phyloP scores from a whole-genome alignment of 2,113 vertebrate species.

The Dryoscopus gambensis region DNA sequence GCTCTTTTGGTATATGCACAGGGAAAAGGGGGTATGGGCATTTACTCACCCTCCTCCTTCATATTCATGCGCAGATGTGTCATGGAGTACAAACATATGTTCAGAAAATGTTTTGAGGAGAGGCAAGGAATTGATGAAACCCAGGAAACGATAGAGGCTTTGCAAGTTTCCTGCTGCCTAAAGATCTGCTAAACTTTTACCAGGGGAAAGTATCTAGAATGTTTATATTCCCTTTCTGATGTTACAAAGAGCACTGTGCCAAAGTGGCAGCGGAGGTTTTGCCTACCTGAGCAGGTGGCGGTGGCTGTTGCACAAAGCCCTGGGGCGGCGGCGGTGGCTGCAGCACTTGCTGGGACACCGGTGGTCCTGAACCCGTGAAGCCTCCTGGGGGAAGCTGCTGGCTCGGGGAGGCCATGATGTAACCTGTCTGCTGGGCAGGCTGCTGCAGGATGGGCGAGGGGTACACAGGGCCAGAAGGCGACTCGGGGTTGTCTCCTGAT shows the following conservation, averaged over 20 bases:
- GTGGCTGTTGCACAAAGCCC: slow-evolving; percentile 77
- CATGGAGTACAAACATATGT: neutral
- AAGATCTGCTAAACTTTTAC: neutral
- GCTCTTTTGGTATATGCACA: neutral
- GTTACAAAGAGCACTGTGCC: rapidly evolving
- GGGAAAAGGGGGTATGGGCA: neutral
- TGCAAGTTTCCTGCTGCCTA: neutral
- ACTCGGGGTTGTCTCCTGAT: slow-evolving; percentile 79
- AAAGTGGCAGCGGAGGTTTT: rapidly evolving
- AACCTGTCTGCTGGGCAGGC: slow-evolving; percentile 76
- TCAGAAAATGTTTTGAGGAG: slow-evolving; percentile 1
- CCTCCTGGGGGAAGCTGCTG: slow-evolving; percentile 74
- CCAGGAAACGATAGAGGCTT: neutral
- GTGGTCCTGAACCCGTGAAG: slow-evolving; percentile 72
- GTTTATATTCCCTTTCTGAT: neutral
- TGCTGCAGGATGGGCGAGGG: slow-evolving; percentile 71
- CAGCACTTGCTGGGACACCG: slow-evolving; percentile 76
- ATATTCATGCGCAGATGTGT: slow-evolving; percentile 1
- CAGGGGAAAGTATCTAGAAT: neutral
- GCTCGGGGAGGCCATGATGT: slow-evolving; percentile 72
- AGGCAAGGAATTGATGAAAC: neutral
- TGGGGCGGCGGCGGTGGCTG: slow-evolving; percentile 69
- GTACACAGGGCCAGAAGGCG: slow-evolving; percentile 74
- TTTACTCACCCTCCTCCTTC: slow-evolving; percentile 17
- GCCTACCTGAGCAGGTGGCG: slow-evolving; percentile 82